phyloP scores from a whole-genome alignment of 2,113 vertebrate genomes.

The Crotalus helleri region DNA sequence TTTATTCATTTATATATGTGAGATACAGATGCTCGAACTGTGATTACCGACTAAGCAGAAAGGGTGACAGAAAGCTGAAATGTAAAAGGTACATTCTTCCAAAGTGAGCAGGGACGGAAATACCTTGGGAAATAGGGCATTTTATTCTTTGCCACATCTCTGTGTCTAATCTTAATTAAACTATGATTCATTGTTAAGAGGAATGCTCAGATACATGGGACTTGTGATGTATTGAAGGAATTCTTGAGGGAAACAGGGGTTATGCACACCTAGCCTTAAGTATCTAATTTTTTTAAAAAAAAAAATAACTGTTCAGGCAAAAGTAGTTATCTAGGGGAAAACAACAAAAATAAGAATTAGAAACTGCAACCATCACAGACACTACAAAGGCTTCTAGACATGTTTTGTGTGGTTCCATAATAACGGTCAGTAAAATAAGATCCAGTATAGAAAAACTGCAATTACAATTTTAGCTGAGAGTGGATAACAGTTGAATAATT shows the following conservation, averaged over 20 bases:
- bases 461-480: neutral
- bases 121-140: constrained; percentile 56
- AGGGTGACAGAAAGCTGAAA: neutral
- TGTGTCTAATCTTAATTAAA: constrained; percentile 60
- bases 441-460: neutral
- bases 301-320: neutral
- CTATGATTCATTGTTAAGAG: constrained; percentile 53
- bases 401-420: neutral
- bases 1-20: neutral
- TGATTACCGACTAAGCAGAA: accelerated
- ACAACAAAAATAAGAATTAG: neutral
- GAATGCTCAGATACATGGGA: constrained; percentile 33
- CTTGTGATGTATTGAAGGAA: neutral
- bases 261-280: neutral
- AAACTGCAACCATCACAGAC: neutral
- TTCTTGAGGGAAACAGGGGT: neutral
- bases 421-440: neutral
- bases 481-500: neutral
- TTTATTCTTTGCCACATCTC: constrained; percentile 52
- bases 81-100: neutral
- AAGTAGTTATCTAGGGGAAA: neutral
- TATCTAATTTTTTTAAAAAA: neutral
- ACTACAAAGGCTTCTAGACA: neutral
- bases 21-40: neutral
- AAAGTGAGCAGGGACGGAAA: constrained; percentile 40